Evolutionary conservation across 1,140 invertebrate genomes (phyloP), one percentile per base, ranked within the genome.

Genomic region (Phenacoccus solenopsis): DNA sequence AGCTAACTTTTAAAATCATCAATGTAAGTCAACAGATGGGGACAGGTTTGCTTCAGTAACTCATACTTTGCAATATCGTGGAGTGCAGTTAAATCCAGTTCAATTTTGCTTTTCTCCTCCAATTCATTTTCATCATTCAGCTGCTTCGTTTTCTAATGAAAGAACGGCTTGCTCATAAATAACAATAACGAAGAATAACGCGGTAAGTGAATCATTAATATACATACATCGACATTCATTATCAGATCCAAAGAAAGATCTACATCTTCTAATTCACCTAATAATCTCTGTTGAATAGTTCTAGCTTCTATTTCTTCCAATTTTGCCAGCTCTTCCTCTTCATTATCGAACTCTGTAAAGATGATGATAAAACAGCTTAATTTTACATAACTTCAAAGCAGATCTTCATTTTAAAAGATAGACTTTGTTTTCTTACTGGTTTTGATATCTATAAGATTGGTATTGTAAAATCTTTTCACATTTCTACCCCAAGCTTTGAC

Each of bases 1-100:
- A 49, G 13, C 38, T 49, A 5, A 64, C 59, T 64, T 64, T 64
- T 64, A 64, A 24, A 64, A 24, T 64, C 59, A 10, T 64, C 59
- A 20, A 64, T 64, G 20, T 24, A 64, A 3, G 21, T 64, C 5
- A 64, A 64, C 2, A 64, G 4, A 24, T 64, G 10, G 4, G 59
- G 59, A 25, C 22, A 16, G 12, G 22, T 22, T 64, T 64, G 22
- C 25, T 64, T 64, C 10, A 64, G 16, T 64, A 64, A 64, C 9
- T 64, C 25, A 4, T 1, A 16, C 20, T 64, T 64, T 24, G 22
- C 59, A 5, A 10, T 13, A 4, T 64, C 22, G 25, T 20, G 22
- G 20, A 64, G 22, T 27, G 22, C 20, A 64, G 20, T 64, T 3
- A 64, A 25, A 64, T 64, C 25, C 10, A 64, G 10, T 4, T 24